Evolutionary conservation across 2,888 invertebrate species (phyloP).

Genomic region (Parelbella ahira): DNA sequence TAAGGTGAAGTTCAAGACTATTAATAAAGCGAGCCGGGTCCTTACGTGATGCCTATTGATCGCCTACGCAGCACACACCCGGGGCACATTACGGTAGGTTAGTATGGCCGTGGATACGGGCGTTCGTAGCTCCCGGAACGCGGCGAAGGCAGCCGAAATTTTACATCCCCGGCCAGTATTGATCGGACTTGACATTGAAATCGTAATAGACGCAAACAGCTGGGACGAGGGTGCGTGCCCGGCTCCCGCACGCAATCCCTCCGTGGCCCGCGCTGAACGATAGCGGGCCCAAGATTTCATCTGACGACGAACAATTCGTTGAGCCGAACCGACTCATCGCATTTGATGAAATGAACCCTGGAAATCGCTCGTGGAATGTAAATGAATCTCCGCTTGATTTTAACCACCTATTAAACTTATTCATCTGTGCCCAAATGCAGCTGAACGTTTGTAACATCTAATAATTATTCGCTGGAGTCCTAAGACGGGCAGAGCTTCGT

Average conservation of each 20-base stretch:
- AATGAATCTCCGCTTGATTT: conserved; percentile 29
- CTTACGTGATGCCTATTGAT: conserved; percentile 72
- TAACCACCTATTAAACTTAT: conserved; percentile 48
- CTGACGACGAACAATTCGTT: conserved; percentile 18
- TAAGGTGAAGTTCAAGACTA: conserved; percentile 79
- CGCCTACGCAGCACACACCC: conserved; percentile 68
- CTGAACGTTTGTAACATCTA: conserved; percentile 56
- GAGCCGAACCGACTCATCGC: conserved; percentile 19
- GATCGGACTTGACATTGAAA: conserved; percentile 81
- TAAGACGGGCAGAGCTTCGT: conserved; percentile 62
- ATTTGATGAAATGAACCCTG: conserved; percentile 12
- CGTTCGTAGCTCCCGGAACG: conserved; percentile 70
- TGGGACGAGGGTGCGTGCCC: conserved; percentile 69
- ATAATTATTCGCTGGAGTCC: conserved; percentile 71
- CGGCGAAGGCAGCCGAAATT: conserved; percentile 73
- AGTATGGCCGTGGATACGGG: conserved; percentile 60
- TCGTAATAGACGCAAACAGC: conserved; percentile 75
- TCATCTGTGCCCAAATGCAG: conserved; percentile 53
- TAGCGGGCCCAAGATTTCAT: conserved; percentile 18
- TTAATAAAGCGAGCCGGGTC: conserved; percentile 70
- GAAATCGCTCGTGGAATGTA: conserved; percentile 18
- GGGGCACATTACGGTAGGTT: conserved; percentile 75
- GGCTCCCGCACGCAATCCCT: conserved; percentile 56
- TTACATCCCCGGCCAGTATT: conserved; percentile 75
- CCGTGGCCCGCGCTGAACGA: conserved; percentile 28